phyloP scores from a whole-genome alignment of 2,888 invertebrate genomes.

The Frankliniella intonsa region DNA sequence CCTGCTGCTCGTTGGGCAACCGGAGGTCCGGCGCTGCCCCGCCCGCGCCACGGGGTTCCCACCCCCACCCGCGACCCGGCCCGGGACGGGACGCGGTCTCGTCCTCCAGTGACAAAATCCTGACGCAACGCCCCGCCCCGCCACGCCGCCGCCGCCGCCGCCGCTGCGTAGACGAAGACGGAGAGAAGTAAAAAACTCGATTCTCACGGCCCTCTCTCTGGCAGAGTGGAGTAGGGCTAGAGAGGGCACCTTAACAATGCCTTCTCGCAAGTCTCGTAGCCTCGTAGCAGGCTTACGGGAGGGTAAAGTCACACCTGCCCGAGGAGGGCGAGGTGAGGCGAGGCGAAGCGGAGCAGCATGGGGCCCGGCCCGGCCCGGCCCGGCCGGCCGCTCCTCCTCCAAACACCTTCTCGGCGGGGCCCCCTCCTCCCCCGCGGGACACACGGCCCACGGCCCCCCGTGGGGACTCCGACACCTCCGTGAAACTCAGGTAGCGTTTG shows the following conservation, averaged over 20 bases:
- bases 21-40: not conserved
- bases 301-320: too few species aligned
- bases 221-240: too few species aligned
- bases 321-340: too few species aligned
- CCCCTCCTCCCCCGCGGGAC: not conserved
- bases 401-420: not conserved
- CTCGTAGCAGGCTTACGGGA: too few species aligned
- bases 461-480: not conserved
- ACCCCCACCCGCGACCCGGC: not conserved
- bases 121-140: not conserved
- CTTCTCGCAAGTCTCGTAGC: too few species aligned
- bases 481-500: not conserved
- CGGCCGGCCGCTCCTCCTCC: not conserved
- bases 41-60: not conserved
- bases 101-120: constrained; percentile 20
- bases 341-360: too few species aligned
- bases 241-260: too few species aligned
- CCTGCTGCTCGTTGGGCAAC: too few species aligned
- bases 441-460: not conserved
- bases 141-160: too few species aligned
- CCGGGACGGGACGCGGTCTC: not conserved
- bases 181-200: too few species aligned
- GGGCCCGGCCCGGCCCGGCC: not conserved
- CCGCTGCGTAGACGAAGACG: too few species aligned
- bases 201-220: too few species aligned